Evolutionary conservation across 2,888 invertebrate species (phyloP), one percentile per base, ranked within the genome.

Genomic region (Fragum sueziense): DNA sequence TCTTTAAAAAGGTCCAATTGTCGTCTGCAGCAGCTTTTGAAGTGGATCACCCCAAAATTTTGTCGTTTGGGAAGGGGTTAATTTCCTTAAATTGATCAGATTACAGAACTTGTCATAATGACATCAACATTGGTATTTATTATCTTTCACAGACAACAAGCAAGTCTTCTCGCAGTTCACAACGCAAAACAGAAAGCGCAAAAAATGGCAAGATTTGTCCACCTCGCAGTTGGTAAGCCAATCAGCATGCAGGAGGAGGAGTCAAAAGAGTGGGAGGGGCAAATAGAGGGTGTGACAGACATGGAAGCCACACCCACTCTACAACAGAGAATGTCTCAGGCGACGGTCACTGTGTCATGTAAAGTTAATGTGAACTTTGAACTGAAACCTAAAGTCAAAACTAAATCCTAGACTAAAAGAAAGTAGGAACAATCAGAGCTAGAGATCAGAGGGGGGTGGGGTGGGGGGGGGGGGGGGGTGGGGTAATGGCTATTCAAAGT

Each of bases 181-280:
- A 92, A 92, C 85, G 90, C 91, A 3, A 90, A 91, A 74, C 87
- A 89, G 73, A 92, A 92, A 79, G 92, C 92, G 20, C 85, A 89
- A 51, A 91, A 92, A 80, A 91, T 92, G 87, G 91, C 91, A 6
- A 80, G 80, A 51, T 89, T 90, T 84, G 87, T 92, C 2, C 88
- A 90, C 61, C 88, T 89, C 27, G 80, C 86, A 34, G 88, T 92
- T 31, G 92, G 91, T 17, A 81, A 84, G 29, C 88, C 91, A 33
- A 76, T 91, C 20, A 80, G 80, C 73, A 88, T 92, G 7, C 84
- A 85, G 33, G 92, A 92, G 81, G 88, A 90, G 72, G 89, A 87
- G 68, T 86, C 84, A 22, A 86, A 84, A 57, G 90, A 91, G 78
- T 88, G 86, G 87, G 88, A 88, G 74, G 90, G 89, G 0, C 70